Evolutionary conservation across 2,113 vertebrate genomes (phyloP).

Genomic region (Tetrao urogallus): DNA sequence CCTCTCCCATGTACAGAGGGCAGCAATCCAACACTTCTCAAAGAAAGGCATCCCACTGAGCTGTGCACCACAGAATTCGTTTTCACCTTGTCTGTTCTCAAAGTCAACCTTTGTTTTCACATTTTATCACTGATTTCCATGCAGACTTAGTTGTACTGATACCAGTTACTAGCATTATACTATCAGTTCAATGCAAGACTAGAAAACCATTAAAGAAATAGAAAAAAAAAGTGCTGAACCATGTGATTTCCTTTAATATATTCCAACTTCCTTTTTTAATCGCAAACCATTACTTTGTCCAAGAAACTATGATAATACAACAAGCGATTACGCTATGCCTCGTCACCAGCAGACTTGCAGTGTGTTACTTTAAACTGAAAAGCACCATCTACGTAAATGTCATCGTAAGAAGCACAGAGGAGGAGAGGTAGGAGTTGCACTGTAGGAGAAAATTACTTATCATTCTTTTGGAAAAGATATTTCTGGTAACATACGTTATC

Average conservation of each 20-base stretch:
- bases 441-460: neutral
- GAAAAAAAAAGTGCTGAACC: neutral
- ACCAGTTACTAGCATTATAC: no score
- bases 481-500: slow-evolving; percentile 10
- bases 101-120: neutral
- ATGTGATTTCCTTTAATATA: neutral
- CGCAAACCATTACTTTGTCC: neutral
- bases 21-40: neutral
- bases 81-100: neutral
- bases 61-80: neutral
- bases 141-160: neutral
- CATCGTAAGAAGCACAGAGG: neutral
- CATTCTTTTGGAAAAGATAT: slow-evolving; percentile 19
- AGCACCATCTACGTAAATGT: neutral
- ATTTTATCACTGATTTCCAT: neutral
- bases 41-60: neutral
- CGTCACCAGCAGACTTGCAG: neutral
- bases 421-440: slow-evolving; percentile 23
- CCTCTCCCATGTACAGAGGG: neutral
- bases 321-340: neutral
- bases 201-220: neutral
- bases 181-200: neutral
- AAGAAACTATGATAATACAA: neutral
- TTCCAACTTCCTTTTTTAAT: neutral
- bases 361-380: neutral